Evolutionary conservation across 2,888 invertebrate species (phyloP), one percentile per base, ranked within the genome.

Genomic region (Epinotia demarniana): DNA sequence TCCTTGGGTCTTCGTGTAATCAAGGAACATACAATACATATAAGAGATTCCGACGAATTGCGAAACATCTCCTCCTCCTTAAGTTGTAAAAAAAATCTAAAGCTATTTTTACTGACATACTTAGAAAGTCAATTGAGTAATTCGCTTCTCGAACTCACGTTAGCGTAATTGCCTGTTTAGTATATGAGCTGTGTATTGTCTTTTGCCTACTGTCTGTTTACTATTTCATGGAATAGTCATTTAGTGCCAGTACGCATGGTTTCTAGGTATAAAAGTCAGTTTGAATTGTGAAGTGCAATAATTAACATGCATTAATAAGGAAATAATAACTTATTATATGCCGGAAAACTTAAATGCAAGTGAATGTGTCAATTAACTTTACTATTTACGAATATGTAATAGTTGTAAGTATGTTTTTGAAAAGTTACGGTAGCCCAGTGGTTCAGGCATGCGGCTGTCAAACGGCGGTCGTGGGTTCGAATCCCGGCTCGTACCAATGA

Each of bases 241-340:
- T 63, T 16, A n/a, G 61, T 6, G 11, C 19, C 39, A 46, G 23
- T 46, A 23, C 18, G 63, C 6, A n/a, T 19, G 19, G 39, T 63
- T 63, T 63, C 63, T 46, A 46, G 0, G 13, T 46, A 46, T 63
- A 63, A 63, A 63, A 63, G 63, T 63, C 63, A 67, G 53, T 33
- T 66, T 27, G 27, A 66, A 13, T 67, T 33, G 39, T 55, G 33
- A 67, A 67, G 27, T 13, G 6, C 5, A 33, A 55, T 53, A 33
- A 67, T 63, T 18, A 39, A 23, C 23, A 6, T n/a, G 66, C 12
- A 27, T 55, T 18, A 27, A 53, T 3, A 18, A 55, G 66, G 55
- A 55, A 67, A 67, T 5, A 33, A 49, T 67, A 55, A 55, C 66
- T 67, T 53, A 55, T 49, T 53, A n/a, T 27, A 53, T 66, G 66